Conservation (phyloP, 2,888 invertebrate genomes). For the Trichacis sp. region DNA sequence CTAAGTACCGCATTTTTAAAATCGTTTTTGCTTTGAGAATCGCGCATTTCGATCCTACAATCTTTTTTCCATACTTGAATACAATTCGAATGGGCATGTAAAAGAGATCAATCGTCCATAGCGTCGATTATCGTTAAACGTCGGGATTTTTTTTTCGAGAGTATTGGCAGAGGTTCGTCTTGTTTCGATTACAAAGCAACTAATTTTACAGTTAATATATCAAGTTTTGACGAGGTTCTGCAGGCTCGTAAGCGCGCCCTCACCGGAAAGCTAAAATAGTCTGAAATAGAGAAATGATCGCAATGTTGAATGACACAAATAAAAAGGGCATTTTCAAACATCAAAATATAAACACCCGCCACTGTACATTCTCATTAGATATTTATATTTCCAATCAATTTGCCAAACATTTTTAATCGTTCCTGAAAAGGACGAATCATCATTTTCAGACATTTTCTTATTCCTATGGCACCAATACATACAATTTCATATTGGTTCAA, state of each 20-base stretch:
- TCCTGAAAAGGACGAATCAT: slow-evolving; percentile 39
- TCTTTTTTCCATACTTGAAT: slow-evolving; percentile 1
- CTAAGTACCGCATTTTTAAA: slow-evolving; percentile 11
- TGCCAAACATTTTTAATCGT: slow-evolving; percentile 6
- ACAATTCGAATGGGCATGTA: neutral
- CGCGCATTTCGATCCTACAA: slow-evolving; percentile 7
- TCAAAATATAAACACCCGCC: slow-evolving; percentile 7
- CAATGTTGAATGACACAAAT: slow-evolving; percentile 53
- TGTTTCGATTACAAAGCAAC: slow-evolving; percentile 27
- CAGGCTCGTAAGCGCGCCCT: slow-evolving; percentile 64
- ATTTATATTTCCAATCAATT: neutral
- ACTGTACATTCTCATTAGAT: neutral
- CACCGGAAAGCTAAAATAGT: slow-evolving; percentile 69
- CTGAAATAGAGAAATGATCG: slow-evolving; percentile 68
- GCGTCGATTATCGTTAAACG: slow-evolving; percentile 13
- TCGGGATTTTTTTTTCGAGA: slow-evolving; percentile 14
- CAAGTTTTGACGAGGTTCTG: slow-evolving; percentile 58
- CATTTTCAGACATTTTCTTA: slow-evolving; percentile 30
- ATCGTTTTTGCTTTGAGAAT: slow-evolving; percentile 11
- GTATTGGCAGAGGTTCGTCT: slow-evolving; percentile 28
- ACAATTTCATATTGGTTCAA: no score
- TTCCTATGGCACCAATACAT: slow-evolving; percentile 65
- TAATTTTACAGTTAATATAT: slow-evolving; percentile 36
- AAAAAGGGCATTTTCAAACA: no score
- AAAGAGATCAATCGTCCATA: slow-evolving; percentile 4